Conservation (phyloP, 1,140 invertebrate genomes). For the Pemphigus obesinymphae region DNA sequence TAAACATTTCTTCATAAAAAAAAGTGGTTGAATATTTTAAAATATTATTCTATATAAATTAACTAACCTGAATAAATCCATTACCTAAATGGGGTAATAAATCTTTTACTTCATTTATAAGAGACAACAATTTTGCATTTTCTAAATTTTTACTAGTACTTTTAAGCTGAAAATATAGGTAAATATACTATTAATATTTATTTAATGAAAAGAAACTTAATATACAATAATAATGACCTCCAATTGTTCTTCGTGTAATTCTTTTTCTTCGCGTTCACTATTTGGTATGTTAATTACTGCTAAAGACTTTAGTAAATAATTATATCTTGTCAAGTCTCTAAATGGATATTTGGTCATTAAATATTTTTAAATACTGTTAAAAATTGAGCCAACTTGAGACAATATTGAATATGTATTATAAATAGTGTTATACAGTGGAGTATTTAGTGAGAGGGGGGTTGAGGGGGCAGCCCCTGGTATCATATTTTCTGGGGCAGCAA, state of each 20-base stretch:
- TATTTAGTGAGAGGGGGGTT: no score
- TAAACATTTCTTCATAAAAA: conserved; percentile 15
- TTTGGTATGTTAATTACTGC: not conserved
- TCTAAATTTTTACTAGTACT: not conserved
- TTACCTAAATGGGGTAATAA: conserved; percentile 23
- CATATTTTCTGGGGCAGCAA: no score
- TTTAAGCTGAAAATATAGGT: conserved; percentile 5
- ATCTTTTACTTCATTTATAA: conserved; percentile 34
- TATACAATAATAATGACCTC: conserved; percentile 14
- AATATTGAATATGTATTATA: no score
- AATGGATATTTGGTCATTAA: not conserved
- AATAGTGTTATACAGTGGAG: no score
- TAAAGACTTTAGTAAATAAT: conserved; percentile 27
- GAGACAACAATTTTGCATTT: conserved; percentile 13
- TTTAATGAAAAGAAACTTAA: not conserved
- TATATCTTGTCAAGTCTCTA: conserved; percentile 13
- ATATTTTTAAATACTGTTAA: not conserved
- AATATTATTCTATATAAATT: not conserved
- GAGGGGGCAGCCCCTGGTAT: no score
- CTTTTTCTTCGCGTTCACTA: not conserved
- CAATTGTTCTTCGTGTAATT: not conserved
- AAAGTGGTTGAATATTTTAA: not conserved
- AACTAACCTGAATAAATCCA: conserved; percentile 11
- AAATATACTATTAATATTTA: not conserved
- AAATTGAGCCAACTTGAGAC: no score